phyloP scores from a whole-genome alignment of 2,113 vertebrate species.

The Apaloderma vittatum region DNA sequence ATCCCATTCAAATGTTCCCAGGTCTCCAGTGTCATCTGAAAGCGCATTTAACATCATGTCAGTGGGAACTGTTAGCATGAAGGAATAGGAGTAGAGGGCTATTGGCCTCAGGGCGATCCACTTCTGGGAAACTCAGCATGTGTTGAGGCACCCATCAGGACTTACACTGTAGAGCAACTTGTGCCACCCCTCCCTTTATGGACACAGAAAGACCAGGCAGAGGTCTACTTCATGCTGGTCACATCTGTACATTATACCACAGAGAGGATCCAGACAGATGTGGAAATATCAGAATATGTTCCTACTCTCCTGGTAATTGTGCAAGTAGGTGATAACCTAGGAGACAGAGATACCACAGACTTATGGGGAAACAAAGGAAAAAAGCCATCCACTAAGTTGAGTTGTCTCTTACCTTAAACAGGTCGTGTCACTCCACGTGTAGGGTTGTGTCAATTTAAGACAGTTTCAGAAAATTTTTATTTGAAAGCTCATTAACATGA shows the following conservation, averaged over 20 bases:
- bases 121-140: background rate
- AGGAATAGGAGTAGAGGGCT: background rate
- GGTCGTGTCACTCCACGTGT: background rate
- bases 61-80: background rate
- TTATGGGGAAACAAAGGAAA: background rate
- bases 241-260: background rate
- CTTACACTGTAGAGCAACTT: background rate
- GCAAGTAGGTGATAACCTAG: background rate
- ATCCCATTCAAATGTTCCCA: background rate
- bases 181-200: background rate
- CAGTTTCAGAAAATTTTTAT: background rate
- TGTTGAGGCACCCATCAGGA: background rate
- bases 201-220: background rate
- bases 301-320: background rate
- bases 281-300: background rate
- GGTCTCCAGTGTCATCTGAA: background rate
- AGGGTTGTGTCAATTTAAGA: background rate
- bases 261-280: background rate
- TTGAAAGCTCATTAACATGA: background rate
- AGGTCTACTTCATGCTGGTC: background rate
- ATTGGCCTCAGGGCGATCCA: background rate
- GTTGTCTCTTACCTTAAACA: background rate
- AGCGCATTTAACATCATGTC: background rate
- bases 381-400: background rate
- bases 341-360: background rate